A percentile compares a stretch with the other conserved stretches of the same genome.
phyloP scores from a whole-genome alignment of 2,797 vertebrate species.

The Nyctibius grandis region DNA sequence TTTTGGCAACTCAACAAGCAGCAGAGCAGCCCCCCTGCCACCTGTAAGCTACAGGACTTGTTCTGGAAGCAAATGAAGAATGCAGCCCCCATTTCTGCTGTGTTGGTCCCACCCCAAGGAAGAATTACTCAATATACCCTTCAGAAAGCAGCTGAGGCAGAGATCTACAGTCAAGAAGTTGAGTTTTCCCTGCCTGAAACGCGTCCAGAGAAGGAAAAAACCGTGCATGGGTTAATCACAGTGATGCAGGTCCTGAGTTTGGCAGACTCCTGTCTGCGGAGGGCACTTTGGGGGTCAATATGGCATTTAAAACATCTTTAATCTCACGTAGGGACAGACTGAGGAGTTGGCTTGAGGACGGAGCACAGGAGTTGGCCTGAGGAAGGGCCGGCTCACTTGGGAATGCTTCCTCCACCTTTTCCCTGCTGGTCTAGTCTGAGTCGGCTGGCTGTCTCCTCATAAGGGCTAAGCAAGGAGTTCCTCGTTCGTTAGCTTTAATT shows the following conservation, averaged over 20 bases:
- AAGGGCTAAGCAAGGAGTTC: neutral
- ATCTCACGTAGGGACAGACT: rapidly evolving
- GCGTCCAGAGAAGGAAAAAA: rapidly evolving
- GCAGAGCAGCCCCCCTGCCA: no score
- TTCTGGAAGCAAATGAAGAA: neutral
- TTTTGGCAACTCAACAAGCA: neutral
- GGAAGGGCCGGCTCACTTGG: neutral
- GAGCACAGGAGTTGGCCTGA: neutral
- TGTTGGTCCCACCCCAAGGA: neutral
- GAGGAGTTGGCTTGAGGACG: neutral
- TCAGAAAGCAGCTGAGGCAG: no score
- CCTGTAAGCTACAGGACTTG: neutral
- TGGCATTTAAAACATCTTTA: neutral
- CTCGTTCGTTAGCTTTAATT: rapidly evolving
- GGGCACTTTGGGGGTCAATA: neutral
- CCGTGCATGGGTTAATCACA: neutral
- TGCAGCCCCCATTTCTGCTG: rapidly evolving
- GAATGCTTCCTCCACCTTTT: neutral
- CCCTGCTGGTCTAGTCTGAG: neutral
- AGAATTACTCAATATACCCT: neutral
- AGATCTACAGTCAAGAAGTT: no score
- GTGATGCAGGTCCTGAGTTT: neutral
- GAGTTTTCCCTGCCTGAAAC: no score
- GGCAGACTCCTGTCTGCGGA: rapidly evolving
- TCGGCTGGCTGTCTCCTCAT: rapidly evolving